Evolutionary conservation across 2,888 invertebrate species (phyloP).

Genomic region (Rugalucina vietnamica): DNA sequence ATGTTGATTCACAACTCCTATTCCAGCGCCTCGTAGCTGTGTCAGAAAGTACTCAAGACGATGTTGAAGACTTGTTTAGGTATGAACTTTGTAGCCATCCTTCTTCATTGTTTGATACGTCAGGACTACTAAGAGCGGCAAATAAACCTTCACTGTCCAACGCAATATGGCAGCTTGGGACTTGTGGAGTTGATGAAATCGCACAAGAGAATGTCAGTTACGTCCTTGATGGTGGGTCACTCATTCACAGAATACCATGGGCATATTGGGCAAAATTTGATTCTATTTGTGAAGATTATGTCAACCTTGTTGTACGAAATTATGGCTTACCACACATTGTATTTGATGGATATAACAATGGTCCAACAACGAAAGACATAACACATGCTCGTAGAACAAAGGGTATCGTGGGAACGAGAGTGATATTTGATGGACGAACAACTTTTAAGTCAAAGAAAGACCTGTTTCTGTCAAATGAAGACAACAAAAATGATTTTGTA

Average conservation of each 20-base stretch:
- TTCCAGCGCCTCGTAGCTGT: neutral
- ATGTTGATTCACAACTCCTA: slow-evolving; percentile 20
- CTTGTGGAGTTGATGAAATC: slow-evolving; percentile 11
- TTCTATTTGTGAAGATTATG: slow-evolving; percentile 53
- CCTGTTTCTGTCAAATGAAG: slow-evolving; percentile 59
- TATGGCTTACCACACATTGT: slow-evolving; percentile 47
- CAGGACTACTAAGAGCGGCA: slow-evolving; percentile 23
- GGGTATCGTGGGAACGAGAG: slow-evolving; percentile 38
- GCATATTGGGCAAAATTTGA: slow-evolving; percentile 47
- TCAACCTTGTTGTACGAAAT: slow-evolving; percentile 40
- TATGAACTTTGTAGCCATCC: slow-evolving; percentile 37
- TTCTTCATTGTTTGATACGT: slow-evolving; percentile 50
- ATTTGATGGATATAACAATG: slow-evolving; percentile 68
- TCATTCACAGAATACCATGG: slow-evolving; percentile 64
- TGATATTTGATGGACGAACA: slow-evolving; percentile 57
- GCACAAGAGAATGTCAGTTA: slow-evolving; percentile 8
- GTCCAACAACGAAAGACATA: slow-evolving; percentile 66
- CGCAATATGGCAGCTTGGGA: slow-evolving; percentile 43
- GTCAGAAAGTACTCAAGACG: neutral
- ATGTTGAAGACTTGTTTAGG: neutral
- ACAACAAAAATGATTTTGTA: slow-evolving; percentile 70
- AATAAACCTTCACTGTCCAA: slow-evolving; percentile 34
- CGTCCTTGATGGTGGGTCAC: slow-evolving; percentile 64
- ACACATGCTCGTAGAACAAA: slow-evolving; percentile 61
- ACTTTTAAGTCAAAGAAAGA: slow-evolving; percentile 62